These are phyloP conservation scores for Pluvialis apricaria DNA, from an alignment of 2,113 vertebrate species.

Conservation along the genomic window DNA sequence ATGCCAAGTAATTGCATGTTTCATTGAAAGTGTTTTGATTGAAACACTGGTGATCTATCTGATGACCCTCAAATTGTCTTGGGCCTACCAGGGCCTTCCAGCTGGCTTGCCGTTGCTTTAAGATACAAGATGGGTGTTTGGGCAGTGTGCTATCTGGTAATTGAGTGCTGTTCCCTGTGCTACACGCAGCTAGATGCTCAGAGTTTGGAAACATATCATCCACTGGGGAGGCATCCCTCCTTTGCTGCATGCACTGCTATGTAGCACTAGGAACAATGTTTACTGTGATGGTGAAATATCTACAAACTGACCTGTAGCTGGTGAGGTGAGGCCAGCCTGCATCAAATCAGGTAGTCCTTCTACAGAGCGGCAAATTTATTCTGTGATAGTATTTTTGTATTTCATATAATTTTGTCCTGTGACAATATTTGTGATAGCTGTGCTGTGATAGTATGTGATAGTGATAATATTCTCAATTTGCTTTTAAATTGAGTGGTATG, in stretches of 20 bases:
- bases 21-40: background rate
- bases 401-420: background rate
- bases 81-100: background rate
- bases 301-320: background rate
- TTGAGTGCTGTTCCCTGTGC: background rate
- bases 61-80: background rate
- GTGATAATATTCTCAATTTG: background rate
- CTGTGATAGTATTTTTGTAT: background rate
- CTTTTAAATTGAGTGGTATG: background rate
- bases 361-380: background rate
- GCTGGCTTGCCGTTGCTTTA: background rate
- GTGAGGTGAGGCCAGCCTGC: background rate
- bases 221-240: no score
- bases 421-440: background rate
- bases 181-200: background rate
- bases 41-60: background rate
- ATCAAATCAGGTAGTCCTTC: background rate
- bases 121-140: background rate
- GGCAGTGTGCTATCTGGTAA: background rate
- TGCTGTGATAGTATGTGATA: background rate
- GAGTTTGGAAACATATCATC: background rate
- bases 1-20: background rate
- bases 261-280: background rate
- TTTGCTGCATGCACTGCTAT: accelerated
- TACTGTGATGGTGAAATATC: background rate